Percentiles rank a stretch among this genome's conserved stretches.
Conservation (phyloP, 2,113 vertebrate genomes). For the Dipodomys ordii region DNA sequence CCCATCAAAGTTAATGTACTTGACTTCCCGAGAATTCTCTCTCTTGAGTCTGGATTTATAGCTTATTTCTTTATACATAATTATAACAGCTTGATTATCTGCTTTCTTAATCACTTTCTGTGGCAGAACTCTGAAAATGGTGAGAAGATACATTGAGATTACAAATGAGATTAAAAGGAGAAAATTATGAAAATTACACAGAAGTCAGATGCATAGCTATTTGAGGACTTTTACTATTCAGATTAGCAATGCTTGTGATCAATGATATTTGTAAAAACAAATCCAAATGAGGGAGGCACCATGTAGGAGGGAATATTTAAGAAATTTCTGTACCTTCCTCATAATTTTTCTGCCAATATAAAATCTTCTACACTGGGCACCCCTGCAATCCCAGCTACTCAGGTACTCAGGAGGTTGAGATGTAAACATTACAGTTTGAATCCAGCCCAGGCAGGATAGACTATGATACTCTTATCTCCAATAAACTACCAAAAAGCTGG, state of each 20-base stretch:
- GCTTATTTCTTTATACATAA: constrained; percentile 2
- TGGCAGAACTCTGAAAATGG: constrained; percentile 26
- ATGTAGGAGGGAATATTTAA: no score
- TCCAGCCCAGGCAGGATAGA: no score
- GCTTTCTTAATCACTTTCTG: constrained; percentile 2
- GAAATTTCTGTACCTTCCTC: no score
- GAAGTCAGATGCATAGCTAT: constrained; percentile 4
- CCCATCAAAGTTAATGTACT: neutral
- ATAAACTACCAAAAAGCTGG: no score
- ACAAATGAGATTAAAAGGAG: constrained; percentile 39
- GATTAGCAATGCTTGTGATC: neutral
- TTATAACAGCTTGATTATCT: constrained; percentile 7
- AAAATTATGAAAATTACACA: neutral
- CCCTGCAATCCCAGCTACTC: no score
- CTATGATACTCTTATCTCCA: no score
- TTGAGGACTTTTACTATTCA: constrained; percentile 1
- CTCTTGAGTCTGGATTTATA: neutral
- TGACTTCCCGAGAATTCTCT: constrained; percentile 12
- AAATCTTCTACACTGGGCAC: no score
- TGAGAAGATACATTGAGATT: neutral
- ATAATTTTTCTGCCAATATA: no score
- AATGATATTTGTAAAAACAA: neutral
- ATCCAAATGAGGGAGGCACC: no score
- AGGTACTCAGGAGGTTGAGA: no score
- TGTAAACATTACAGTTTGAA: no score